These are phyloP conservation scores for Myocastor coypus DNA, from an alignment of 2,113 vertebrate species.

Conservation along the genomic window DNA sequence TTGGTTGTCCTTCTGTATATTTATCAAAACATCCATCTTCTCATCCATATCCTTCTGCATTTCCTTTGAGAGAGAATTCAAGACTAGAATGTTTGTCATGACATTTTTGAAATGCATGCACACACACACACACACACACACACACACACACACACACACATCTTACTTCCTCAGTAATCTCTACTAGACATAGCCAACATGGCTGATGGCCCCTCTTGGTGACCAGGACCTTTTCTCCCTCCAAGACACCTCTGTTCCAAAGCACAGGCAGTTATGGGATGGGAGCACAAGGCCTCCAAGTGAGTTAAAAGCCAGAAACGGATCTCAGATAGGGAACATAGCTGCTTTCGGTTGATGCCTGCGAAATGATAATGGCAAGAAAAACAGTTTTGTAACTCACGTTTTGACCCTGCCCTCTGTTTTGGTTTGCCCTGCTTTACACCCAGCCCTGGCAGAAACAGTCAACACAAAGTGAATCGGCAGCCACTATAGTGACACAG, in stretches of 20 bases:
- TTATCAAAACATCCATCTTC: constrained; percentile 78
- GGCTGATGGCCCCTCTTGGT: not conserved
- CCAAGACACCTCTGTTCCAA: not conserved
- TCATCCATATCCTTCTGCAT: constrained; percentile 81
- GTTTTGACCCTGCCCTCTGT: not conserved
- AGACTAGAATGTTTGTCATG: not conserved
- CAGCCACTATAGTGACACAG: not conserved
- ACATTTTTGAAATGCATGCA: not conserved
- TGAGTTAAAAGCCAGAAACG: not conserved
- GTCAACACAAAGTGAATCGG: not conserved
- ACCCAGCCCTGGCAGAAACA: constrained; percentile 7
- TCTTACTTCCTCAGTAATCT: not conserved
- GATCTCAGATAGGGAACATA: not conserved
- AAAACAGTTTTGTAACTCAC: not conserved
- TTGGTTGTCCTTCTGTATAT: constrained; percentile 60
- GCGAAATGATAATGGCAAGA: not conserved
- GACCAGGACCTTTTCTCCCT: not conserved
- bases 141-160: no score
- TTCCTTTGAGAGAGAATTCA: constrained; percentile 72
- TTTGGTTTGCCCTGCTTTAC: not conserved
- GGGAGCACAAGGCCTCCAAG: not conserved
- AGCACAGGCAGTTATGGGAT: not conserved
- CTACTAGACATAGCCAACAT: not conserved
- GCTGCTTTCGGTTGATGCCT: not conserved
- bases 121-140: not conserved